Evolutionary conservation across 1,140 invertebrate species (phyloP).

Genomic region (Bombus impatiens): DNA sequence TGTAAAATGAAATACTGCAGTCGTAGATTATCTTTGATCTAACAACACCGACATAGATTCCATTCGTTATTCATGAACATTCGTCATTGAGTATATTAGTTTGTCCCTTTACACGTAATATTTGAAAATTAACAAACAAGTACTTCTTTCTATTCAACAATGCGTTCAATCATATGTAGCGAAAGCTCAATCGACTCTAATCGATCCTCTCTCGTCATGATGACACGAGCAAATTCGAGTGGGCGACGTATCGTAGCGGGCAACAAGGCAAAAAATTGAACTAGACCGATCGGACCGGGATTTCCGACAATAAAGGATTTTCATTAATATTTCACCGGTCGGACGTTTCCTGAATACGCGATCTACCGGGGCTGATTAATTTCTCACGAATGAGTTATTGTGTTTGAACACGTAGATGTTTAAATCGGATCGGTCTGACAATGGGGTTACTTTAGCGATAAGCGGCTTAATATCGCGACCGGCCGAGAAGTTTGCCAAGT

Average conservation of each 20-base stretch:
- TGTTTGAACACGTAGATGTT: conserved; percentile 19
- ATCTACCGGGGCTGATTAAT: conserved; percentile 21
- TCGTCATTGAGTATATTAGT: not conserved
- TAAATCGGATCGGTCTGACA: conserved; percentile 41
- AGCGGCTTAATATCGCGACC: conserved; percentile 47
- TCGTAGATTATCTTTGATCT: not conserved
- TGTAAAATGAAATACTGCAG: too few species aligned
- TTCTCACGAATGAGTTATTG: conserved; percentile 40
- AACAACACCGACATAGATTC: not conserved
- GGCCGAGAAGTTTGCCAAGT: conserved; percentile 42
- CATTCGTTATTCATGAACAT: not conserved
- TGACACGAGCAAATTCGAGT: not conserved
- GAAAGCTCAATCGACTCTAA: not conserved
- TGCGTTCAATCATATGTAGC: too few species aligned
- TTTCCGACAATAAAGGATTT: not conserved
- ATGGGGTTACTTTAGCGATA: conserved; percentile 39
- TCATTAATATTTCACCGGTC: conserved; percentile 24
- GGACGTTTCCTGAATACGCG: conserved; percentile 10
- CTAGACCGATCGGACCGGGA: not conserved
- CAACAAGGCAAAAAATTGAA: not conserved
- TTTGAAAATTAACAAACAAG: not conserved
- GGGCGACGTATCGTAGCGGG: not conserved
- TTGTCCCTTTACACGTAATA: not conserved
- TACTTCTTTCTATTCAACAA: too few species aligned
- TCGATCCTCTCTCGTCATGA: not conserved